Conservation (phyloP, 2,113 vertebrate genomes). For the Pollimyrus isidori region DNA sequence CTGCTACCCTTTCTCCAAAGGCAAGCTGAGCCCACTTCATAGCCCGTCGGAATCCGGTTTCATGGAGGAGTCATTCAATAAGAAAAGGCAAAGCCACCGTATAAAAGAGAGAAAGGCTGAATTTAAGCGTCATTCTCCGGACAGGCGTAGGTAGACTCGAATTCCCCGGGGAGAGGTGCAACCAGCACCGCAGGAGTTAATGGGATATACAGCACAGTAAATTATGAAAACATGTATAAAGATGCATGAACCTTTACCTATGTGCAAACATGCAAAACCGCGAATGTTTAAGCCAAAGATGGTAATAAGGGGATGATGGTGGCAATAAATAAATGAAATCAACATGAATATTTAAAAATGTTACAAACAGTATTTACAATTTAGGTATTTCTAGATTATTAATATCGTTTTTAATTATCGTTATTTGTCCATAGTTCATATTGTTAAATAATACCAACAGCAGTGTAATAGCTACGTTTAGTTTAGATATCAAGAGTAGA, state of each 20-base stretch:
- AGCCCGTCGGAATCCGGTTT: conserved; percentile 32
- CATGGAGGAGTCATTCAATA: conserved; percentile 31
- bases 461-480: neutral
- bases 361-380: neutral
- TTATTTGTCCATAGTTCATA: neutral
- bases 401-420: neutral
- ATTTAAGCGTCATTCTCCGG: neutral
- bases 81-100: neutral
- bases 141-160: neutral
- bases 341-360: neutral
- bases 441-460: neutral
- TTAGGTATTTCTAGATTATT: neutral
- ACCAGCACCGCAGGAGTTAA: neutral
- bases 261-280: neutral
- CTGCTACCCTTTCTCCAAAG: conserved; percentile 23
- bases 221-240: neutral
- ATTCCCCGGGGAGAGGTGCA: neutral
- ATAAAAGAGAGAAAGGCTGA: neutral
- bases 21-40: conserved; percentile 10
- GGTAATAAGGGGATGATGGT: neutral
- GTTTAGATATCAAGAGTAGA: neutral
- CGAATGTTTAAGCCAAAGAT: neutral
- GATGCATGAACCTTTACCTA: neutral
- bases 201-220: neutral
- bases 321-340: neutral